These are phyloP conservation scores for Falco naumanni DNA, from an alignment of 2,797 vertebrate genomes.

Conservation along the genomic window DNA sequence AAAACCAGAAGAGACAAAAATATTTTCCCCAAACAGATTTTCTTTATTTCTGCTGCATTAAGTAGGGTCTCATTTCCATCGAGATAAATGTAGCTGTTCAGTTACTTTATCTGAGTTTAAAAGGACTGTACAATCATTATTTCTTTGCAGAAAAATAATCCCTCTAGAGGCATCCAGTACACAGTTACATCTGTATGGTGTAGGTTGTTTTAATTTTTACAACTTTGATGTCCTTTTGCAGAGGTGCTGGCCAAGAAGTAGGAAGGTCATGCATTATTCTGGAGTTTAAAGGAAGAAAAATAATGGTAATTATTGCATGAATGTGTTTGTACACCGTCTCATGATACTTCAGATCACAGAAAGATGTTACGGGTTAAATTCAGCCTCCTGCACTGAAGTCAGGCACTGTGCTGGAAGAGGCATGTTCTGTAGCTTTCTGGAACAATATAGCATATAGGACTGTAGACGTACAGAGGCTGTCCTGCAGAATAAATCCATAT, in stretches of 20 bases:
- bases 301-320: slow-evolving; percentile 84
- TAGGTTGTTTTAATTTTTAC: background rate
- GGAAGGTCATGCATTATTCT: slow-evolving; percentile 95
- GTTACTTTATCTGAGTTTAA: background rate
- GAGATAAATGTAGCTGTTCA: background rate
- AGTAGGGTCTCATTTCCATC: background rate
- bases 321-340: background rate
- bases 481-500: background rate
- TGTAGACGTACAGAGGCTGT: background rate
- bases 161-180: rapidly evolving
- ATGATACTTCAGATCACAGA: background rate
- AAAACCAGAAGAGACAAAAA: background rate
- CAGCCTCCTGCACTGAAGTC: background rate
- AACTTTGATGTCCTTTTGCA: slow-evolving; percentile 65
- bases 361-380: background rate
- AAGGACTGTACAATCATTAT: background rate
- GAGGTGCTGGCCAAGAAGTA: slow-evolving; percentile 95
- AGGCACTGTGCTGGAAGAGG: background rate
- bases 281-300: slow-evolving; percentile 97
- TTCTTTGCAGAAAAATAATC: background rate
- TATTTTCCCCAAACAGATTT: rapidly evolving
- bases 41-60: background rate
- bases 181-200: rapidly evolving
- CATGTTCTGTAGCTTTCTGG: background rate
- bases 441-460: background rate